Base-by-base conservation (phyloP, 2,888 invertebrate species). In the Argyresthia albistria region DNA sequence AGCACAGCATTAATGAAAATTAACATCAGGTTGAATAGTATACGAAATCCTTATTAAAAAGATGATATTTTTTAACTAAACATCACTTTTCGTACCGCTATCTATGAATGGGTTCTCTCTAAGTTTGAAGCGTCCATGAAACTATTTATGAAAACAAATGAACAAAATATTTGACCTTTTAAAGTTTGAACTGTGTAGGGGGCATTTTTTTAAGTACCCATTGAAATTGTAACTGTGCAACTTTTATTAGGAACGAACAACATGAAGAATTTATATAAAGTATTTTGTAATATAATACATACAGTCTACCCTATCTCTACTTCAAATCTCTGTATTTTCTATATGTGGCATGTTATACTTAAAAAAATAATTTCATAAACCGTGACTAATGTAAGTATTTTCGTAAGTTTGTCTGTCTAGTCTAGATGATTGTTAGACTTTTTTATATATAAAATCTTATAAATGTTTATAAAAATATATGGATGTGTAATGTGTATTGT, bases 401-500 rank as follows among this genome's bases (percentile, higher is more conserved):
- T 39, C 39, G 3, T 11, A 11, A 11, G n/a, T 39, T 8, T 39
- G 39, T 39, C n/a, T n/a, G n/a, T n/a, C n/a, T n/a, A n/a, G n/a
- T n/a, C 9, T 39, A 39, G n/a, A n/a, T 39, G n/a, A 39, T 39
- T n/a, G 39, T 39, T 39, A 39, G 9, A 39, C 14, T 45, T 45
- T 11, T 12, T n/a, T 15, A 15, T 15, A 9, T 12, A 45, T 45
- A 45, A 15, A 43, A 15, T 45, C 11, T 45, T n/a, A 12, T 12
- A 12, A 15, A 15, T 45, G 14, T 45, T n/a, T 12, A 12, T 15
- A 45, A 37, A 36, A 36, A 10, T 58, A 58, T 54, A 52, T 58
- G 60, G 59, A 65, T 60, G 61, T 61, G 59, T 60, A 56, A 60
- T 25, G 25, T 25, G 6, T 6, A n/a, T n/a, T n/a, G 3, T 56